phyloP scores from a whole-genome alignment of 2,888 invertebrate species.

The Xanthia togata region DNA sequence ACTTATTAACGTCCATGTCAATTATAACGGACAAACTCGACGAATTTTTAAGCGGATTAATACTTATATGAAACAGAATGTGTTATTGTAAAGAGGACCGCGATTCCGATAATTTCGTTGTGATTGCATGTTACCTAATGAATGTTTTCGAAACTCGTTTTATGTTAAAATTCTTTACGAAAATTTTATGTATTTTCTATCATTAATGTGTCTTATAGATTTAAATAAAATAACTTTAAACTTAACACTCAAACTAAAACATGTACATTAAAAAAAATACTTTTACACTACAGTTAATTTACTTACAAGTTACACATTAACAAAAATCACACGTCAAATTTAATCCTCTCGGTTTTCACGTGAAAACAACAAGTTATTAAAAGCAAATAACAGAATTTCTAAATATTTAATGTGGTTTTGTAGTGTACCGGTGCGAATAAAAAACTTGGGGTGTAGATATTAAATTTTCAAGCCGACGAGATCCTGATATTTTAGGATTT shows the following conservation, averaged over 20 bases:
- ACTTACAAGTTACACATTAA: not conserved
- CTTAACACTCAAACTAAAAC: not conserved
- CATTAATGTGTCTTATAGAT: not conserved
- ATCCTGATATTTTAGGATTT: slow-evolving; percentile 54
- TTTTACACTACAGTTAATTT: not conserved
- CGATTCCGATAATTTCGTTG: slow-evolving; percentile 6
- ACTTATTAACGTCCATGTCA: slow-evolving; percentile 37
- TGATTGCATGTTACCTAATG: slow-evolving; percentile 22
- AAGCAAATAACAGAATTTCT: slow-evolving; percentile 64
- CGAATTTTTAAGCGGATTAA: slow-evolving; percentile 45
- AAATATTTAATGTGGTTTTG: slow-evolving; percentile 42
- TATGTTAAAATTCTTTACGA: not conserved
- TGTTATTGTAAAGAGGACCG: slow-evolving; percentile 14
- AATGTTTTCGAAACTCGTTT: not conserved
- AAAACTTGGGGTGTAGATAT: slow-evolving; percentile 61
- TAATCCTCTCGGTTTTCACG: slow-evolving; percentile 23
- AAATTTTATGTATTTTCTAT: not conserved
- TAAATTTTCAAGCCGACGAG: slow-evolving; percentile 69
- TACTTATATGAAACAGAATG: slow-evolving; percentile 9
- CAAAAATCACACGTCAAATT: slow-evolving; percentile 21
- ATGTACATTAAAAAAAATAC: not conserved
- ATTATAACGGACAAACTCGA: slow-evolving; percentile 41
- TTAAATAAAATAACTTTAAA: not conserved
- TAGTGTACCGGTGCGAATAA: slow-evolving; percentile 35
- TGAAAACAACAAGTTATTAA: slow-evolving; percentile 59